These are phyloP conservation scores for Lacerta agilis DNA, from an alignment of 2,797 vertebrate genomes.

Conservation along the genomic window DNA sequence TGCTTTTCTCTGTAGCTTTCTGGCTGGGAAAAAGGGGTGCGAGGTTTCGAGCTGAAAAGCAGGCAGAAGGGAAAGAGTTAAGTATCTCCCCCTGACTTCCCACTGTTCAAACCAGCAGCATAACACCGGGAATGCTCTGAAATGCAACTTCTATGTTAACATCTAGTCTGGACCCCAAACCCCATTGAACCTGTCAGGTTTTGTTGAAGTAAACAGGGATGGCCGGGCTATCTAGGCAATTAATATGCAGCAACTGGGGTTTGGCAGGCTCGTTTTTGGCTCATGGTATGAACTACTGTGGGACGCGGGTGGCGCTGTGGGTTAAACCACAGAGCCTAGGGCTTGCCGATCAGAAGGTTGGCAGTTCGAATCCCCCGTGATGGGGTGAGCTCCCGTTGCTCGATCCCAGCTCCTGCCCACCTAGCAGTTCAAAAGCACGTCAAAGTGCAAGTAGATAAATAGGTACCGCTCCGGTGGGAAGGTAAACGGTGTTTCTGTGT, in stretches of 20 bases:
- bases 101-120: not conserved
- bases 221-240: not conserved
- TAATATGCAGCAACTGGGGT: not conserved
- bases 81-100: not conserved
- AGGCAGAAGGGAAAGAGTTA: not conserved
- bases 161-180: not conserved
- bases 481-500: too few species aligned
- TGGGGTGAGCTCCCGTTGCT: too few species aligned
- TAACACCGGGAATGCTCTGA: not conserved
- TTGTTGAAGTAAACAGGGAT: not conserved
- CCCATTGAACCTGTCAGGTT: not conserved
- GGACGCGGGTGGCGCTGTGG: too few species aligned
- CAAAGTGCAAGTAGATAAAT: too few species aligned
- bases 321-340: too few species aligned
- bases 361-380: too few species aligned
- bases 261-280: too few species aligned
- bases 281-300: too few species aligned
- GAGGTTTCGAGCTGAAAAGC: not conserved
- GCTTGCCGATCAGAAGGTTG: too few species aligned
- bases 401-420: too few species aligned
- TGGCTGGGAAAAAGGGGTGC: not conserved
- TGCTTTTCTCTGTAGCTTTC: not conserved
- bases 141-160: not conserved
- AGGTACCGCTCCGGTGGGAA: too few species aligned
- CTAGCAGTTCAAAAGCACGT: too few species aligned